Conservation (phyloP, 1,140 invertebrate genomes). For the Olivierus martensii region DNA sequence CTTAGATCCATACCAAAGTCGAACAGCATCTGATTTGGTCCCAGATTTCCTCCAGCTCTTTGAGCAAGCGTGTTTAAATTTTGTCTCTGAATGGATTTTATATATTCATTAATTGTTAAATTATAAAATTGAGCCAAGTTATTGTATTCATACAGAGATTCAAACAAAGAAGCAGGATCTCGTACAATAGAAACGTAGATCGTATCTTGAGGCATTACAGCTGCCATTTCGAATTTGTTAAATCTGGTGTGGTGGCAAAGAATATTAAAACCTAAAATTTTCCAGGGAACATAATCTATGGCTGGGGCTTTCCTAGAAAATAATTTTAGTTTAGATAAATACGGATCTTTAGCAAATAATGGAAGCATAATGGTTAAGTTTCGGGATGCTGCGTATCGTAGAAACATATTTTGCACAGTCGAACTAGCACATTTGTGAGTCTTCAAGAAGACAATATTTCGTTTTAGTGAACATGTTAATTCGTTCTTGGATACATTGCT, state of each 20-base stretch:
- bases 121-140: slow-evolving; percentile 18
- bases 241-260: slow-evolving; percentile 20
- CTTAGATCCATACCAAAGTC: slow-evolving; percentile 27
- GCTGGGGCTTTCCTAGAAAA: neutral
- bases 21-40: slow-evolving; percentile 32
- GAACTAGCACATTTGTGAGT: slow-evolving; percentile 19
- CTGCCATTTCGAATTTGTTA: slow-evolving; percentile 11
- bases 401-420: slow-evolving; percentile 17
- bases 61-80: neutral
- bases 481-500: too few species aligned
- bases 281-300: slow-evolving; percentile 1
- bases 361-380: neutral
- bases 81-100: neutral
- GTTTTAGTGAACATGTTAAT: too few species aligned
- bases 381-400: slow-evolving; percentile 7
- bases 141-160: slow-evolving; percentile 24
- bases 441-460: slow-evolving; percentile 16
- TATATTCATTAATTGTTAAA: too few species aligned
- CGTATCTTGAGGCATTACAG: slow-evolving; percentile 21
- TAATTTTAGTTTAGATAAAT: neutral
- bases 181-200: slow-evolving; percentile 25
- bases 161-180: slow-evolving; percentile 23
- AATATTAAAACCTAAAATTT: slow-evolving; percentile 19
- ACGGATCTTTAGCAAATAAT: neutral
- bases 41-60: slow-evolving; percentile 10